Conservation (phyloP, 2,888 invertebrate species). For the Drosophila suboccidentalis region DNA sequence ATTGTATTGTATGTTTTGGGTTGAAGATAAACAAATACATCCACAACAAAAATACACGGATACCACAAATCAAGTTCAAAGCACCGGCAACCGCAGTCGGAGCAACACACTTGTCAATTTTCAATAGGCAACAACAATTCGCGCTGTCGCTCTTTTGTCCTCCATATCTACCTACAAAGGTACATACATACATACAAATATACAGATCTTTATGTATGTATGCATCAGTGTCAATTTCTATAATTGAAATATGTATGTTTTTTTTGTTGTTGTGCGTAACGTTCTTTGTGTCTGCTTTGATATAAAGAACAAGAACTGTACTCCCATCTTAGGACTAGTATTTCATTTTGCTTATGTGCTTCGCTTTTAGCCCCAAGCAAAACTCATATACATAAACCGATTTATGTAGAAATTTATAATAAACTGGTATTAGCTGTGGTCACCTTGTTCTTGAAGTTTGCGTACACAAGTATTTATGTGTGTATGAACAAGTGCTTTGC, state of each 20-base stretch:
- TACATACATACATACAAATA: neutral
- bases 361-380: constrained; percentile 5
- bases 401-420: constrained; percentile 1
- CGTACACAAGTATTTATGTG: neutral
- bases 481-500: constrained; percentile 46
- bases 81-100: constrained; percentile 40
- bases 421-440: constrained; percentile 47
- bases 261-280: constrained; percentile 14
- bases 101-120: constrained; percentile 49
- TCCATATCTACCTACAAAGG: constrained; percentile 38
- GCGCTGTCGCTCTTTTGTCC: constrained; percentile 54
- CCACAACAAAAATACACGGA: constrained; percentile 37
- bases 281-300: constrained; percentile 3
- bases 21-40: constrained; percentile 23
- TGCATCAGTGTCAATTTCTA: constrained; percentile 42
- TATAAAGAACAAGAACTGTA: constrained; percentile 15
- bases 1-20: constrained; percentile 55
- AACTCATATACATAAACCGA: neutral
- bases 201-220: constrained; percentile 7
- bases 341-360: constrained; percentile 21
- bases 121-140: constrained; percentile 32
- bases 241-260: constrained; percentile 52
- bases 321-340: constrained; percentile 1
- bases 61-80: constrained; percentile 74
- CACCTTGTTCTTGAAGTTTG: constrained; percentile 31